Base-by-base conservation (phyloP, 2,113 vertebrate species). In the Eulemur macaco region DNA sequence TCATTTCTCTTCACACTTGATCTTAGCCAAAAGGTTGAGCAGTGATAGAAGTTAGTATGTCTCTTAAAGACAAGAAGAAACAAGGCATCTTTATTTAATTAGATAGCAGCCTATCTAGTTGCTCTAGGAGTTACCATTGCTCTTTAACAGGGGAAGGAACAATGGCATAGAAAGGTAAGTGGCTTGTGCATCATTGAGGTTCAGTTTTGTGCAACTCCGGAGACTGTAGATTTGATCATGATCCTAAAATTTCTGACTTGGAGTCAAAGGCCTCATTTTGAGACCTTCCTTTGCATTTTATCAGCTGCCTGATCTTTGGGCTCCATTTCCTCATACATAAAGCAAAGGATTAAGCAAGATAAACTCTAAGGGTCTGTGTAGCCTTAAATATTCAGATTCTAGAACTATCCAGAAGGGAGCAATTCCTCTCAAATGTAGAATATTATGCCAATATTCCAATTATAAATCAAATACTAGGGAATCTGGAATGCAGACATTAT, bases 381-480 rank as follows among this genome's bases (percentile, higher is more conserved):
- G 56, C 12, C 52, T 84, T 93, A 92, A 93, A 86, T 89, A 95
- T 93, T 97, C 83, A 84, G 69, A 80, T 84, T 95, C 82, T 31
- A 96, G 74, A 93, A 95, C 71, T 91, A 86, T 89, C 76, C 47
- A 82, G 50, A 87, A 89, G 63, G 82, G 91, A 94, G 4, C 74
- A 60, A 58, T 96, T 96, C 42, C 63, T 92, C 69, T 95, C 73
- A 97, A 96, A 87, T 69, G 52, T 81, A 95, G 86, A 93, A 77
- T 94, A 94, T 92, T 94, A 93, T 74, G 63, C 92, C 96, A 96
- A 87, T 96, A 95, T 94, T 94, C 74, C 71, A 91, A 87, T 85
- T 96, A 95, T 95, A 97, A 97, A 98, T 97, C 93, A 97, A 96
- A 96, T 96, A 73, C 76, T 81, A 56, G 83, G 93, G 76, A 91